These are phyloP conservation scores for Sarcophaga subvicina DNA, from an alignment of 2,888 invertebrate genomes.

Conservation along the genomic window DNA sequence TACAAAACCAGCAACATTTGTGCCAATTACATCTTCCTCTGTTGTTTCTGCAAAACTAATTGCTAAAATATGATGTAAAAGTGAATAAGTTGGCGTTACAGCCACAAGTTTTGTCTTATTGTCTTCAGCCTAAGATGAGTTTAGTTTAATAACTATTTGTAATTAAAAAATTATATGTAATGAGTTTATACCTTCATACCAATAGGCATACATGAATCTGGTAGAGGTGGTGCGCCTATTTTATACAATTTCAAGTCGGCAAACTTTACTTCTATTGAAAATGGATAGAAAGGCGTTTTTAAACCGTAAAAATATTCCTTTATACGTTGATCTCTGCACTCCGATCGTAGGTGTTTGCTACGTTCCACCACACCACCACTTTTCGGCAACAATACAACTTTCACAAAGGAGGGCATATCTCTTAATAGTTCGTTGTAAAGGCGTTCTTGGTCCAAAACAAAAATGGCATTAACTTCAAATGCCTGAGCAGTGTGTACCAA, in stretches of 20 bases:
- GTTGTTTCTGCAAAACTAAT: constrained; percentile 92
- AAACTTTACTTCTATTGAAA: constrained; percentile 97
- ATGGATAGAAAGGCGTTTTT: constrained; percentile 92
- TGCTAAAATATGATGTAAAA: constrained; percentile 94
- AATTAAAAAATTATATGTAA: background rate
- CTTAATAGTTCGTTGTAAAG: constrained; percentile 96
- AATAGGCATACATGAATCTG: constrained; percentile 97
- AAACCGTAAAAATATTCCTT: constrained; percentile 98
- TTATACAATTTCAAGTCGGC: constrained; percentile 94
- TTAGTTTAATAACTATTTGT: background rate
- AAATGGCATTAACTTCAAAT: constrained; percentile 97
- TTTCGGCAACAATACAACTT: constrained; percentile 95
- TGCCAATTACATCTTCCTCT: constrained; percentile 92
- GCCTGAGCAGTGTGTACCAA: constrained; percentile 94
- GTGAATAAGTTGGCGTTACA: constrained; percentile 88
- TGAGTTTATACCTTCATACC: constrained; percentile 89
- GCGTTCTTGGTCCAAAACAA: constrained; percentile 97
- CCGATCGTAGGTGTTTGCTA: constrained; percentile 87
- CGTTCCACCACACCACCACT: constrained; percentile 98
- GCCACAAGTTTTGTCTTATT: constrained; percentile 94
- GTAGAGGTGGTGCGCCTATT: constrained; percentile 95
- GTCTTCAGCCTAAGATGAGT: constrained; percentile 85
- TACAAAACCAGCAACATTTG: constrained; percentile 94
- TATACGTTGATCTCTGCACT: constrained; percentile 90
- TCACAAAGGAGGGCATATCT: constrained; percentile 96